Evolutionary conservation across 2,113 vertebrate genomes (phyloP).

Genomic region (Crypturellus undulatus): DNA sequence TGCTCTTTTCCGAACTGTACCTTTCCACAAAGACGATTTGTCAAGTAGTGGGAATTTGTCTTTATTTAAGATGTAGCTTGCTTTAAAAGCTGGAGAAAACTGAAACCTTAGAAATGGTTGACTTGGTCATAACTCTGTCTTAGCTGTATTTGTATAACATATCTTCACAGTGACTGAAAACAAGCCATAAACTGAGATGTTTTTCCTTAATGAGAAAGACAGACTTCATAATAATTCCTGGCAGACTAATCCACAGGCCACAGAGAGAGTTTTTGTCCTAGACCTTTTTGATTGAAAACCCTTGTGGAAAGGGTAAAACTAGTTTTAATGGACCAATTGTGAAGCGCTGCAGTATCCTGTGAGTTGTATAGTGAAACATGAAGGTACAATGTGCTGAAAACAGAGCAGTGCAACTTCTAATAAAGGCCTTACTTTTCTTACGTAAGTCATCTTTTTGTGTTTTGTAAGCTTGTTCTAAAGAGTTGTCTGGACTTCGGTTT

Average conservation of each 20-base stretch:
- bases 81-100: constrained; percentile 30
- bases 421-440: constrained; percentile 89
- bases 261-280: constrained; percentile 68
- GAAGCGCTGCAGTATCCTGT: constrained; percentile 72
- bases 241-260: constrained; percentile 38
- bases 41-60: constrained; percentile 26
- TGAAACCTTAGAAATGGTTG: not conserved
- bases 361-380: constrained; percentile 22
- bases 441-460: constrained; percentile 74
- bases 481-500: constrained; percentile 37
- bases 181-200: constrained; percentile 79
- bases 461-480: constrained; percentile 73
- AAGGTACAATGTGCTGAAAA: constrained; percentile 54
- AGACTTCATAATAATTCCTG: constrained; percentile 61
- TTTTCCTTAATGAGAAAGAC: constrained; percentile 47
- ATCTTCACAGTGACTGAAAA: constrained; percentile 63
- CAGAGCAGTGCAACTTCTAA: constrained; percentile 76
- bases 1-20: constrained; percentile 52
- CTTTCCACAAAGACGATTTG: constrained; percentile 43
- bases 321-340: constrained; percentile 85
- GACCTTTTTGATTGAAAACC: constrained; percentile 62
- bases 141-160: constrained; percentile 3
- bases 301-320: constrained; percentile 51
- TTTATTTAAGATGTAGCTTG: constrained; percentile 32
- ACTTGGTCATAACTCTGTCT: not conserved